These are phyloP conservation scores for Bombus confusus DNA, from an alignment of 1,140 invertebrate genomes.

Conservation along the genomic window DNA sequence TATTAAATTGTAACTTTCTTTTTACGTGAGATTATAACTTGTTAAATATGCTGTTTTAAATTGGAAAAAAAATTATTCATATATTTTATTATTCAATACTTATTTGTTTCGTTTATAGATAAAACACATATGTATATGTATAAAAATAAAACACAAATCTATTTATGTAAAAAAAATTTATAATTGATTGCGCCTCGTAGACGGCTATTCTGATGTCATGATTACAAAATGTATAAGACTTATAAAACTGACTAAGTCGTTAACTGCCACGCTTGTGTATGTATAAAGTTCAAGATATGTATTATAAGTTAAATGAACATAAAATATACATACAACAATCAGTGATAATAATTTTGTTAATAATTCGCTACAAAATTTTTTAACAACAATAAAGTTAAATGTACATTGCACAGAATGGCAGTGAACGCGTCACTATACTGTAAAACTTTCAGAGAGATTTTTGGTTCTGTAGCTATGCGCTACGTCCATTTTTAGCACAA, in stretches of 20 bases:
- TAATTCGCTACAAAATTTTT: conserved; percentile 31
- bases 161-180: conserved; percentile 18
- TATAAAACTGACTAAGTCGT: conserved; percentile 51
- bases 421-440: conserved; percentile 64
- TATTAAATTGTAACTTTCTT: neutral
- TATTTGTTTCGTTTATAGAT: neutral
- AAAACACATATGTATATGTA: conserved; percentile 9
- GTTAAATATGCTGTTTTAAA: neutral
- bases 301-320: conserved; percentile 36
- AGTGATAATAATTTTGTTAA: conserved; percentile 20
- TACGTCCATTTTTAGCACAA: conserved; percentile 64
- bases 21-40: neutral
- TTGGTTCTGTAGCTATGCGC: conserved; percentile 53
- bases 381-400: conserved; percentile 38
- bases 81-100: neutral
- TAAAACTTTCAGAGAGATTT: conserved; percentile 60
- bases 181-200: neutral
- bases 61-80: neutral
- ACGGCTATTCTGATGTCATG: conserved; percentile 18
- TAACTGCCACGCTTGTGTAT: conserved; percentile 63
- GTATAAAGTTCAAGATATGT: conserved; percentile 46
- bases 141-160: conserved; percentile 14
- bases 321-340: conserved; percentile 21
- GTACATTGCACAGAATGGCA: conserved; percentile 67
- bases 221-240: conserved; percentile 34